Evolutionary conservation across 2,888 invertebrate species (phyloP).

Genomic region (Globia sparganii): DNA sequence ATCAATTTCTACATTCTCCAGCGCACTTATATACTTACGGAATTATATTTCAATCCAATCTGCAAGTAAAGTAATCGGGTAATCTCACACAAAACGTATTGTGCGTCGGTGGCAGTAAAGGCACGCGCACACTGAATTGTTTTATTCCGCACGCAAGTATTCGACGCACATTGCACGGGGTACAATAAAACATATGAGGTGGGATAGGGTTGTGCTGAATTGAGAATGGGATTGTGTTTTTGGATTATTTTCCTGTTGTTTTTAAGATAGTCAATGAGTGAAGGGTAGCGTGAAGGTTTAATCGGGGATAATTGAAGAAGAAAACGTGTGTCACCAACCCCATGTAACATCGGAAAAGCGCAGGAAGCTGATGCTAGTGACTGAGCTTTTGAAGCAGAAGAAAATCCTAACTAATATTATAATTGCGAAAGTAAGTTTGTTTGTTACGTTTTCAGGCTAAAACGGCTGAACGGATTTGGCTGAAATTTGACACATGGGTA

Average conservation of each 20-base stretch:
- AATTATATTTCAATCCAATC: constrained; percentile 76
- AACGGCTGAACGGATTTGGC: too few relatives aligned
- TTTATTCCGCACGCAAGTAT: constrained; percentile 81
- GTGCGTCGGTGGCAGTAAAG: constrained; percentile 63
- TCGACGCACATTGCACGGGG: constrained; percentile 79
- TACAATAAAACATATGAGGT: constrained; percentile 82
- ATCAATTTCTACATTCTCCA: constrained; percentile 39
- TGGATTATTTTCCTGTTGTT: neutral
- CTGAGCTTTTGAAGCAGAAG: neutral
- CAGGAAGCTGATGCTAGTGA: neutral
- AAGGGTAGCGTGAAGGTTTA: neutral
- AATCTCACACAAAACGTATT: constrained; percentile 77
- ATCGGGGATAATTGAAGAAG: neutral
- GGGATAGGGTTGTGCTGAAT: constrained; percentile 69
- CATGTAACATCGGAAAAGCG: neutral
- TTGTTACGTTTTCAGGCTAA: too few relatives aligned
- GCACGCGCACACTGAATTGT: constrained; percentile 84
- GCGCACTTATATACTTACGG: constrained; percentile 48
- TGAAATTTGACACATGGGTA: too few relatives aligned
- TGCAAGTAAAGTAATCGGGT: constrained; percentile 80
- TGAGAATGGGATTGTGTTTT: neutral
- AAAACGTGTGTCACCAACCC: neutral
- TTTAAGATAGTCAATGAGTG: neutral
- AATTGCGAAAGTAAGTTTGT: too few relatives aligned
- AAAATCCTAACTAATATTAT: too few relatives aligned